Percentiles rank a stretch among this genome's conserved stretches.
Conservation (phyloP, 2,888 invertebrate species). For the Antheraea yamamai region DNA sequence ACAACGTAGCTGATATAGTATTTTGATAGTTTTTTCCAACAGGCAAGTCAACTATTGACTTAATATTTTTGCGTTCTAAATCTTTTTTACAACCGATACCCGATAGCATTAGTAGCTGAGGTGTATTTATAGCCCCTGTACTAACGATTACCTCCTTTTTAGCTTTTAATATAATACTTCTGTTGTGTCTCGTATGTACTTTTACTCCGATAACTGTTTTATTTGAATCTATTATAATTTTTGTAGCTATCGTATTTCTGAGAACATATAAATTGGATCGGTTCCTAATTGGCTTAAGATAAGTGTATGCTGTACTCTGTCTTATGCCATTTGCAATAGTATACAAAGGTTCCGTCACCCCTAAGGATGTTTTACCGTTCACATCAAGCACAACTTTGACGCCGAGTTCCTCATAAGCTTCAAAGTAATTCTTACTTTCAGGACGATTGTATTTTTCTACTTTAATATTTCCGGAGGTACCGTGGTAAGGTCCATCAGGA, state of each 20-base stretch:
- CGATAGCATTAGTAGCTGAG: constrained; percentile 65
- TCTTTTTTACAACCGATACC: constrained; percentile 62
- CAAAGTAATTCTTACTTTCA: constrained; percentile 20
- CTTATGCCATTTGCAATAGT: constrained; percentile 24
- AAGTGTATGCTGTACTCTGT: constrained; percentile 28
- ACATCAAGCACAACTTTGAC: constrained; percentile 24
- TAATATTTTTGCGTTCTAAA: constrained; percentile 45
- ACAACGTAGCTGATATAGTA: neutral
- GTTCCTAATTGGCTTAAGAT: constrained; percentile 32
- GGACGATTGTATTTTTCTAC: neutral
- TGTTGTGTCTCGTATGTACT: neutral
- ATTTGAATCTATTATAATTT: neutral
- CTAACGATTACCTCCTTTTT: neutral
- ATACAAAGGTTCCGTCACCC: constrained; percentile 18
- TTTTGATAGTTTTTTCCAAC: constrained; percentile 5
- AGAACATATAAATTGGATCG: neutral
- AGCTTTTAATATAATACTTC: neutral
- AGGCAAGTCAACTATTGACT: constrained; percentile 50
- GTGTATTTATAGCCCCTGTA: constrained; percentile 54
- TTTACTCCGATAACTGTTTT: neutral
- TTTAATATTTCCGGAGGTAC: neutral
- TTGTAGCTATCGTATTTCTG: neutral
- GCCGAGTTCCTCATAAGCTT: constrained; percentile 27
- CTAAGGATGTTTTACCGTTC: constrained; percentile 22
- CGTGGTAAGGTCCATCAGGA: neutral